Evolutionary conservation across 1,140 invertebrate genomes (phyloP), one percentile per base, ranked within the genome.

Genomic region (Drosophila simulans): DNA sequence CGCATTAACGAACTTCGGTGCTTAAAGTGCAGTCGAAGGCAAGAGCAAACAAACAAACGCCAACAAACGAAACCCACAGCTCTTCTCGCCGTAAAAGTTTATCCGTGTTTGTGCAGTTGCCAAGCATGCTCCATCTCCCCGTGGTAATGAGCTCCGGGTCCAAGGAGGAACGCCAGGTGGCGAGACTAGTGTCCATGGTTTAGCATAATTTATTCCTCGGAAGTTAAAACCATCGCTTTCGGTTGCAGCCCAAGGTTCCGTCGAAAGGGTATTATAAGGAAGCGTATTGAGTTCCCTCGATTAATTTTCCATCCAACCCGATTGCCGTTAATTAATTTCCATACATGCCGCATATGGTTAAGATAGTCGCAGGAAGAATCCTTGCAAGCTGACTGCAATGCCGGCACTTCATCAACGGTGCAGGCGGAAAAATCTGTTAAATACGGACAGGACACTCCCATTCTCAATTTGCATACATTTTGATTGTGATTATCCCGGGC

Each of bases 1-100:
- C 84, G 80, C 84, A 89, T 89, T 89, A 89, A 89, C 80, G 68
- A 89, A 89, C 77, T 84, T 89, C 57, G 72, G 69, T 77, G 84
- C 84, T 84, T 88, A 72, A 89, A 89, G 72, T 79, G 83, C 75
- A 86, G 75, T 88, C 78, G 75, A 83, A 70, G 69, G 55, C 31
- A 3, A 31, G 31, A 10, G 75, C 70, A 86, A 88, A 88, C 70
- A 82, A 37, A 31, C 22, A 48, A 27, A 5, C 8, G 31, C 31
- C 31, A 48, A 48, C 22, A 48, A 48, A 11, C 13, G 27, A 37
- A 37, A 31, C 34, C 45, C 48, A 13, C 12, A 34, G 31, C 42
- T 60, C 42, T 43, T 51, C 34, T 15, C 56, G 39, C 63, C 51
- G 35, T 54, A 40, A 57, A 88, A 86, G 62, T 88, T 86, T 79